Percentiles rank a stretch among this genome's conserved stretches.
These are phyloP conservation scores for Orius insidiosus DNA, from an alignment of 1,140 invertebrate species.

Conservation along the genomic window DNA sequence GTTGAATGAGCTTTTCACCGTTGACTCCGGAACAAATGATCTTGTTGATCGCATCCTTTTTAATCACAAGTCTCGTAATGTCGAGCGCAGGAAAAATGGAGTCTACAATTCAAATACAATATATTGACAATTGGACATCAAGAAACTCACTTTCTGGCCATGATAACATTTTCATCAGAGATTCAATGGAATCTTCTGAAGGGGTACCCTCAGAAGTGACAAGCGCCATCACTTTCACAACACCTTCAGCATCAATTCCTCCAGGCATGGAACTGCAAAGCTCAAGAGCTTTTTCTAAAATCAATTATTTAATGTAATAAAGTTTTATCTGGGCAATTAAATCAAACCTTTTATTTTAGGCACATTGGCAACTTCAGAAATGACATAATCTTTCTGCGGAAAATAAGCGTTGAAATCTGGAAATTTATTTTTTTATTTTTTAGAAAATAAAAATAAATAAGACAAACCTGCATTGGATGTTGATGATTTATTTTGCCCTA, in stretches of 20 bases:
- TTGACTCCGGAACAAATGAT: conserved; percentile 33
- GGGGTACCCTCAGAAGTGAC: background rate
- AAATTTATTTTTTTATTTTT: no score
- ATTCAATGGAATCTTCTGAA: background rate
- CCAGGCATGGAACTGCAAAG: background rate
- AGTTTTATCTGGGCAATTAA: no score
- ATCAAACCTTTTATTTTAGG: conserved; percentile 3
- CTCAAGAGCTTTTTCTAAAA: conserved; percentile 2
- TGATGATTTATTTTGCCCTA: background rate
- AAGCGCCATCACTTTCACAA: background rate
- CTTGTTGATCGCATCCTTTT: conserved; percentile 40
- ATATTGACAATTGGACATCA: no score
- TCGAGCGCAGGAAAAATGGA: conserved; percentile 75
- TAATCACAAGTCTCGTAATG: conserved; percentile 57
- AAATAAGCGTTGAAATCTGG: conserved; percentile 14
- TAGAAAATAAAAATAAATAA: no score
- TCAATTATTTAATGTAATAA: no score
- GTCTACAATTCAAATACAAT: no score
- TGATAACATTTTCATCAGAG: conserved; percentile 39
- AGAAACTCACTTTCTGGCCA: conserved; percentile 66
- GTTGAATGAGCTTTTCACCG: background rate
- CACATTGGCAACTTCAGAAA: conserved; percentile 3
- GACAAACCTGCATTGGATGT: no score
- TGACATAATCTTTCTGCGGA: conserved; percentile 16
- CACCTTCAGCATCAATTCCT: background rate